Conservation (phyloP, 2,797 vertebrate genomes). For the Potorous gilbertii region DNA sequence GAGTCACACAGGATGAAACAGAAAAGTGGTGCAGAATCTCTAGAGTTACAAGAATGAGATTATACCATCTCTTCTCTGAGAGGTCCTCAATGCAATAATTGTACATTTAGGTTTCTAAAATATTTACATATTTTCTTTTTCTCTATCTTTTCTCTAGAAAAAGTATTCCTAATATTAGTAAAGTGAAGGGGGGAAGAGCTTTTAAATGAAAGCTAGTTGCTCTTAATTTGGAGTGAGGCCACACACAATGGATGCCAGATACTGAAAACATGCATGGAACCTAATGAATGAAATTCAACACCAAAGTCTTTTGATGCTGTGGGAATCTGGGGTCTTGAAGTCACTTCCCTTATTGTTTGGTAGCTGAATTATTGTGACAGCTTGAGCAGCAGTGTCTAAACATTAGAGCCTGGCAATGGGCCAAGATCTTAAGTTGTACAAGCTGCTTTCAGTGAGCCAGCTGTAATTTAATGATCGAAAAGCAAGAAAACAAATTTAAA, state of each 20-base stretch:
- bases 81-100: background rate
- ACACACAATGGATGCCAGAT: background rate
- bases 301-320: constrained; percentile 9
- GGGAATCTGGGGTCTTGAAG: background rate
- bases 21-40: background rate
- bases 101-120: background rate
- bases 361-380: constrained; percentile 58
- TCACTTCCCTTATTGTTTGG: constrained; percentile 43
- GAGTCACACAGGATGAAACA: background rate
- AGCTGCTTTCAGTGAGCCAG: constrained; percentile 55
- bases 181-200: background rate
- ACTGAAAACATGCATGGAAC: constrained; percentile 16
- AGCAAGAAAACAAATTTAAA: constrained; percentile 54
- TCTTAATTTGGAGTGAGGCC: constrained; percentile 37
- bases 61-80: background rate
- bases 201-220: constrained; percentile 29
- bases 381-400: background rate
- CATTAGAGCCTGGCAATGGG: background rate
- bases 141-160: background rate
- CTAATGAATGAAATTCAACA: constrained; percentile 9
- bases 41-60: background rate
- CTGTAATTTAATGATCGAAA: constrained; percentile 55
- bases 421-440: background rate
- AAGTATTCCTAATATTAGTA: background rate
- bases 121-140: background rate